Conservation (phyloP, 1,140 invertebrate genomes). For the Hypsibius dujardini region DNA sequence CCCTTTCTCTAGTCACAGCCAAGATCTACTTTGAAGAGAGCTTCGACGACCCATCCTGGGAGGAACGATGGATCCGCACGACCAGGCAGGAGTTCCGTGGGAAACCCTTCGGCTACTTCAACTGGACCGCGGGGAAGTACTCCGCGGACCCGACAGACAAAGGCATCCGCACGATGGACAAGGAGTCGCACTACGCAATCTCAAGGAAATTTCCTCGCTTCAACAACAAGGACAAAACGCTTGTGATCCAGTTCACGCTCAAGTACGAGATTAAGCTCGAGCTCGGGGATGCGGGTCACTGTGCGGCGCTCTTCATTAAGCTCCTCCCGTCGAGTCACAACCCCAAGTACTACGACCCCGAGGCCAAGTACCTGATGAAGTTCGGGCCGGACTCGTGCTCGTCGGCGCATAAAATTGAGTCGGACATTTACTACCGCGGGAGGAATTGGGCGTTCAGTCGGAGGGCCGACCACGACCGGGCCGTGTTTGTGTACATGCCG, state of each 20-base stretch:
- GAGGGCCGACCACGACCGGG: neutral
- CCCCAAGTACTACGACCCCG: conserved; percentile 33
- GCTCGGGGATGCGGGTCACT: conserved; percentile 24
- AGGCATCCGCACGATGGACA: neutral
- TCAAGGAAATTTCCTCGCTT: conserved; percentile 34
- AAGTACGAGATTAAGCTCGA: conserved; percentile 36
- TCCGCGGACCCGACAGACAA: neutral
- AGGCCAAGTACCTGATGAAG: conserved; percentile 35
- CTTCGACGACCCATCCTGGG: neutral
- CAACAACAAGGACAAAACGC: conserved; percentile 32
- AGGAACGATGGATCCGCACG: conserved; percentile 2
- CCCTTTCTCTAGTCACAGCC: neutral
- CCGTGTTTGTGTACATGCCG: neutral
- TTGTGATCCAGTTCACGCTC: conserved; percentile 35
- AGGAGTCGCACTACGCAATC: conserved; percentile 28
- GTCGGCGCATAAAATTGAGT: neutral
- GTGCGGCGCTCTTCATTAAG: conserved; percentile 37
- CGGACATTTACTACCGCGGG: neutral
- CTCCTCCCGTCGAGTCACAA: conserved; percentile 30
- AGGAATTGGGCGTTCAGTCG: neutral
- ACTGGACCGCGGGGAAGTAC: neutral
- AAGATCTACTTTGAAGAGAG: neutral
- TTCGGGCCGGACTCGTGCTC: conserved; percentile 30
- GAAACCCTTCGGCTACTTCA: conserved; percentile 4
- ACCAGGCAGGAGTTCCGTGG: neutral